Conservation (phyloP, 2,113 vertebrate species). For the Leucoraja erinaceus region DNA sequence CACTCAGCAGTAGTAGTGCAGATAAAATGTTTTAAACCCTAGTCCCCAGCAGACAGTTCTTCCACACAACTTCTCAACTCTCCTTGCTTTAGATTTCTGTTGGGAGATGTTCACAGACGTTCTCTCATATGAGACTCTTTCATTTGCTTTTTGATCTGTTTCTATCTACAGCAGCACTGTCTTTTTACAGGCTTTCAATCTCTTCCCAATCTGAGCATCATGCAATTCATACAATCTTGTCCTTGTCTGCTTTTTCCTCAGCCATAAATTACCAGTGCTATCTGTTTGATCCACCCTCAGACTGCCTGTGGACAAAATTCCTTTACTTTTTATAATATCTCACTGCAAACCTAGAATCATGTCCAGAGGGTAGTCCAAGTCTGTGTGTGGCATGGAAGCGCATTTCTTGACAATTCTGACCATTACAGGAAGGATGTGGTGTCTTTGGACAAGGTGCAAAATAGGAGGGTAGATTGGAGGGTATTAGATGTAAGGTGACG, state of each 20-base stretch:
- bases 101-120: no score
- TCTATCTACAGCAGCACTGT: not conserved
- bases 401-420: not conserved
- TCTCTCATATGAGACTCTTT: not conserved
- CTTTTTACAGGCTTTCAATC: not conserved
- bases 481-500: no score
- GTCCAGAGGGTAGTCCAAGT: not conserved
- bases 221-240: not conserved
- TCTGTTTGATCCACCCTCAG: not conserved
- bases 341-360: not conserved
- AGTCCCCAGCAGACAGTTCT: not conserved
- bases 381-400: not conserved
- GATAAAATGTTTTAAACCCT: not conserved
- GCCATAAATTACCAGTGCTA: not conserved
- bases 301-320: not conserved
- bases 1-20: no score
- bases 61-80: not conserved
- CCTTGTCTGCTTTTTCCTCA: not conserved
- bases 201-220: not conserved
- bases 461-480: no score
- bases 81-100: not conserved
- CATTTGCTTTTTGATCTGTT: constrained; percentile 1
- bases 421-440: no score
- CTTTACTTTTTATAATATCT: not conserved
- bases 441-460: no score